Percentiles rank a stretch among this genome's conserved stretches.
Conservation (phyloP, 1,140 invertebrate species). For the Leptopilina boulardi region DNA sequence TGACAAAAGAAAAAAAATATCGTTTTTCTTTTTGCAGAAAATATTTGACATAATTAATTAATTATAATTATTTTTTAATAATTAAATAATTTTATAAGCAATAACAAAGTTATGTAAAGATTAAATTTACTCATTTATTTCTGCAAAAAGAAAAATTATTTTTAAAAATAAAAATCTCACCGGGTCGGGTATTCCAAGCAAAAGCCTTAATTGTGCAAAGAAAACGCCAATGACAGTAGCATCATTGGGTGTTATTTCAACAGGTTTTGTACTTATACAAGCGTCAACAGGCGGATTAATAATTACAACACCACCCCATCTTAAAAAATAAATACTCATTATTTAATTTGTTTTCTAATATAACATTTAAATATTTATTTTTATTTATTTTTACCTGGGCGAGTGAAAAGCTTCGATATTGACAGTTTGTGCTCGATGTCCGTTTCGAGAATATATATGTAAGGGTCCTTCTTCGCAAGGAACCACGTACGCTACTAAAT, state of each 20-base stretch:
- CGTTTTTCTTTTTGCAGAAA: too few relatives aligned
- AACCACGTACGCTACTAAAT: slow-evolving; percentile 90
- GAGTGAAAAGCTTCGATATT: slow-evolving; percentile 80
- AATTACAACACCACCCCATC: slow-evolving; percentile 93
- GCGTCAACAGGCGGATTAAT: slow-evolving; percentile 80
- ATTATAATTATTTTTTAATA: too few relatives aligned
- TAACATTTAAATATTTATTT: not conserved
- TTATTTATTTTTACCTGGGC: slow-evolving; percentile 73
- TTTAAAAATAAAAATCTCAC: slow-evolving; percentile 67
- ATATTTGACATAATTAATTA: too few relatives aligned
- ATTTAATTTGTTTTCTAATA: not conserved
- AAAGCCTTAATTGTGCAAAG: slow-evolving; percentile 84
- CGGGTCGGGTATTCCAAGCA: slow-evolving; percentile 85
- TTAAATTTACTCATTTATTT: too few relatives aligned
- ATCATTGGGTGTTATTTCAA: slow-evolving; percentile 76
- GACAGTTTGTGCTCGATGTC: slow-evolving; percentile 59
- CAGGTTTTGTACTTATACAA: slow-evolving; percentile 70
- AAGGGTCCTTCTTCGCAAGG: slow-evolving; percentile 85
- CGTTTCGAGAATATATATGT: slow-evolving; percentile 80
- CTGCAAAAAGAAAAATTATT: slow-evolving; percentile 47
- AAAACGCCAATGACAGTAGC: slow-evolving; percentile 85
- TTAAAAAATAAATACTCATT: slow-evolving; percentile 39
- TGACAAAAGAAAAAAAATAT: too few relatives aligned
- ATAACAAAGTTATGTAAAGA: too few relatives aligned
- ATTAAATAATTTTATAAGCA: too few relatives aligned